phyloP scores from a whole-genome alignment of 1,140 invertebrate genomes.

The Drosophila repletoides region DNA sequence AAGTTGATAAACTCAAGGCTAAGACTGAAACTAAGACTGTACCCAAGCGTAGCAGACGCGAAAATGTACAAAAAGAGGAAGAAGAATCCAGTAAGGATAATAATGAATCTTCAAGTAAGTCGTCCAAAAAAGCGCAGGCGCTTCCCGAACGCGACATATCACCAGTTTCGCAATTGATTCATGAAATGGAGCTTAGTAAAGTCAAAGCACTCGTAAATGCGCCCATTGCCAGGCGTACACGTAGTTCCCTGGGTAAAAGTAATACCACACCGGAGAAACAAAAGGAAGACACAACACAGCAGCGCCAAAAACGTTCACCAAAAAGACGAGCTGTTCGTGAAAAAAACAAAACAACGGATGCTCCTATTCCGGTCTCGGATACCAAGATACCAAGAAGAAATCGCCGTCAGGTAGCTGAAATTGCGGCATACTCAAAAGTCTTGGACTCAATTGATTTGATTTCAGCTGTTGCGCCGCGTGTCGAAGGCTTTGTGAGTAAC shows the following conservation, averaged over 20 bases:
- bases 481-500: slow-evolving; percentile 65
- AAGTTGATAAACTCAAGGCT: background rate
- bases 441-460: slow-evolving; percentile 63
- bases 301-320: background rate
- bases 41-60: too few relatives aligned
- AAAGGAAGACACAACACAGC: background rate
- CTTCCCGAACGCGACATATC: slow-evolving; percentile 12
- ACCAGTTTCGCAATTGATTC: slow-evolving; percentile 48
- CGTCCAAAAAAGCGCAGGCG: background rate
- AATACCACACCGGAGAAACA: background rate
- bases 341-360: background rate
- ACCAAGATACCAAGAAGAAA: background rate
- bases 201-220: background rate
- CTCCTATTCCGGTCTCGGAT: too few relatives aligned
- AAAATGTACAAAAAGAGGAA: background rate
- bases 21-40: background rate
- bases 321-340: background rate
- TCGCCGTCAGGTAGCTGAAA: slow-evolving; percentile 41
- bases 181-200: slow-evolving; percentile 43
- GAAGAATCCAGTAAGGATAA: background rate
- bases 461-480: slow-evolving; percentile 47
- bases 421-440: slow-evolving; percentile 44
- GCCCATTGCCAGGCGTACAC: slow-evolving; percentile 58
- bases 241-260: slow-evolving; percentile 22
- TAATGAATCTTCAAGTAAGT: background rate